These are phyloP conservation scores for Cistogaster globosa DNA, from an alignment of 2,888 invertebrate genomes.

Conservation along the genomic window DNA sequence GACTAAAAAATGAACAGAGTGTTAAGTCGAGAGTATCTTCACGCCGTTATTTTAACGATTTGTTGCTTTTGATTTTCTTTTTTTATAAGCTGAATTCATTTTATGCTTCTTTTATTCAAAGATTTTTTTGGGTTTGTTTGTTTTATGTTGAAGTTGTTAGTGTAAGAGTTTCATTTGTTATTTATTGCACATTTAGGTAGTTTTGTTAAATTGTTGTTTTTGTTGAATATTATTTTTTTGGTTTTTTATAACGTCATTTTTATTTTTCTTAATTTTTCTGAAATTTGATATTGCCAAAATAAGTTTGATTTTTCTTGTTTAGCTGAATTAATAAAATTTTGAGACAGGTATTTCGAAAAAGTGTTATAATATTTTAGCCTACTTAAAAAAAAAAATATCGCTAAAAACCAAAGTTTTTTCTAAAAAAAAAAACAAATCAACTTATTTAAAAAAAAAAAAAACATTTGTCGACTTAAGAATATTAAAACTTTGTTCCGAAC, in stretches of 20 bases:
- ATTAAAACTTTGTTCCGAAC: no score
- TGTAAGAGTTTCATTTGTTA: slow-evolving; percentile 29
- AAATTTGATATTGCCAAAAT: background rate
- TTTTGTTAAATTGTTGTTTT: slow-evolving; percentile 8
- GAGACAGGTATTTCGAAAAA: no score
- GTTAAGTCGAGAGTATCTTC: slow-evolving; percentile 69
- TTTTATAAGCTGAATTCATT: slow-evolving; percentile 29
- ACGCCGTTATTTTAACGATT: slow-evolving; percentile 62
- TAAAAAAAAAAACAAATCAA: no score
- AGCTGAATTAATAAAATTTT: background rate
- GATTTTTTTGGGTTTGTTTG: background rate
- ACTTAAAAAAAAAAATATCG: no score
- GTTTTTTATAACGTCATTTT: background rate
- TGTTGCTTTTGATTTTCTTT: slow-evolving; percentile 40
- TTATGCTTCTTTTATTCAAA: slow-evolving; percentile 45
- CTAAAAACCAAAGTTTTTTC: no score
- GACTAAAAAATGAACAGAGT: slow-evolving; percentile 38
- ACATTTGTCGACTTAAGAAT: no score
- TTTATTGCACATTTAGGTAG: slow-evolving; percentile 11
- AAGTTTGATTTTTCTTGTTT: background rate
- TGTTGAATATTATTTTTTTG: background rate
- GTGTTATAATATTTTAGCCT: no score
- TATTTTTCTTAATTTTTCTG: background rate
- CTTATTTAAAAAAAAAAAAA: no score
- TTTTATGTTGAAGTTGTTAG: background rate